These are phyloP conservation scores for Crematogaster levior DNA, from an alignment of 2,888 invertebrate genomes.

Conservation along the genomic window DNA sequence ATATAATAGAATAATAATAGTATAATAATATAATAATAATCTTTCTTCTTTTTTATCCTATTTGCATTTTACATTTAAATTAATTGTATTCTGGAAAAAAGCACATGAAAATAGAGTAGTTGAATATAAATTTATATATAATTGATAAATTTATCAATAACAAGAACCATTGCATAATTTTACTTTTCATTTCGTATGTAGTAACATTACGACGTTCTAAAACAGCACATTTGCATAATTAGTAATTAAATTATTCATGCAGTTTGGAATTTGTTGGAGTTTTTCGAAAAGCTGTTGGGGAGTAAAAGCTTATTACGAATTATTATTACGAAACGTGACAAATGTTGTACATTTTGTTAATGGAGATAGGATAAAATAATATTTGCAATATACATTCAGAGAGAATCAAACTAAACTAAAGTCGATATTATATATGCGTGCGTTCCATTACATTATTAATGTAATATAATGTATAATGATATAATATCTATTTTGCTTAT, in stretches of 20 bases:
- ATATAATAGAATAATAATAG: too few species aligned
- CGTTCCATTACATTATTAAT: neutral
- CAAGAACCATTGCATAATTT: neutral
- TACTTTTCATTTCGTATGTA: neutral
- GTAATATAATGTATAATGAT: neutral
- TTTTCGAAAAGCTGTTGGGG: neutral
- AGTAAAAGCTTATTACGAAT: neutral
- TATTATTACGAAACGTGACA: neutral
- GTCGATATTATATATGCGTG: neutral
- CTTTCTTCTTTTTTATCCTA: neutral
- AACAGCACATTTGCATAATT: neutral
- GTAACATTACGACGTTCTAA: neutral
- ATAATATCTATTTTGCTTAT: neutral
- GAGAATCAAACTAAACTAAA: neutral
- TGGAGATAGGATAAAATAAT: neutral
- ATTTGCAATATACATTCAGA: neutral
- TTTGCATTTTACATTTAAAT: neutral
- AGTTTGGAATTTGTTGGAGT: neutral
- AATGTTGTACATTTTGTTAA: slow-evolving; percentile 1
- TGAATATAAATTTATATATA: neutral
- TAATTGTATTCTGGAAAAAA: neutral
- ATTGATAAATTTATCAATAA: neutral
- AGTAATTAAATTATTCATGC: slow-evolving; percentile 19
- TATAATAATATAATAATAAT: neutral
- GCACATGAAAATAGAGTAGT: neutral